Percentiles rank a stretch among this genome's conserved stretches.
These are phyloP conservation scores for Salticus scenicus DNA, from an alignment of 2,888 invertebrate species.

Conservation along the genomic window DNA sequence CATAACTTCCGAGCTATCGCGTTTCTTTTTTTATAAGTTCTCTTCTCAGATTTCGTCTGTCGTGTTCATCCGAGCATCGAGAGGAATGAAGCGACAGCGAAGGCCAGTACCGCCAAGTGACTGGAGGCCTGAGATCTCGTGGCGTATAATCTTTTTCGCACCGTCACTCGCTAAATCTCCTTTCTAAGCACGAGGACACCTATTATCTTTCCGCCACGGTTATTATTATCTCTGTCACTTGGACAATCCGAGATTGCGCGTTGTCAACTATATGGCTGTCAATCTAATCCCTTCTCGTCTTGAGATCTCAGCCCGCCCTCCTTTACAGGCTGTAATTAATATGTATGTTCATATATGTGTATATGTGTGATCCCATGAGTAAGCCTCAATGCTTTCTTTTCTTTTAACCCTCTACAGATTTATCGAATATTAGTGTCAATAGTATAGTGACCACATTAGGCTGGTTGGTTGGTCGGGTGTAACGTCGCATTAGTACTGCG, in stretches of 20 bases:
- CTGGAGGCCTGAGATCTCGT: neutral
- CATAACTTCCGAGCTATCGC: conserved; percentile 56
- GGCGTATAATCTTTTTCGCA: neutral
- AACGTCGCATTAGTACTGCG: too few species aligned
- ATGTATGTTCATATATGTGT: too few species aligned
- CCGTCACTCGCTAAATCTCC: neutral
- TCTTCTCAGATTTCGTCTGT: neutral
- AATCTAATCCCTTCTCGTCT: neutral
- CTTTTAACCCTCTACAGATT: too few species aligned
- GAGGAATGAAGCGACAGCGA: conserved; percentile 3
- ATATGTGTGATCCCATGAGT: too few species aligned
- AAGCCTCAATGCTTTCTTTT: too few species aligned
- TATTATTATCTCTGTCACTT: conserved; percentile 14
- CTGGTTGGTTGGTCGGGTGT: too few species aligned
- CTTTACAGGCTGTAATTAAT: too few species aligned
- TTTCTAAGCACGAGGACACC: neutral
- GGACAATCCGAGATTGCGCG: neutral
- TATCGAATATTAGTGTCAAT: too few species aligned
- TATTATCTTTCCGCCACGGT: conserved; percentile 6
- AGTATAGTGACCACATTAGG: too few species aligned
- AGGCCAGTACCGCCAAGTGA: neutral
- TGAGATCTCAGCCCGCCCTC: too few species aligned
- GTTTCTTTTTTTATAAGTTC: neutral
- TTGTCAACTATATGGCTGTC: neutral
- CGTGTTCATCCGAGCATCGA: neutral